Conservation (phyloP, 1,140 invertebrate genomes). For the Dendroctonus valens region DNA sequence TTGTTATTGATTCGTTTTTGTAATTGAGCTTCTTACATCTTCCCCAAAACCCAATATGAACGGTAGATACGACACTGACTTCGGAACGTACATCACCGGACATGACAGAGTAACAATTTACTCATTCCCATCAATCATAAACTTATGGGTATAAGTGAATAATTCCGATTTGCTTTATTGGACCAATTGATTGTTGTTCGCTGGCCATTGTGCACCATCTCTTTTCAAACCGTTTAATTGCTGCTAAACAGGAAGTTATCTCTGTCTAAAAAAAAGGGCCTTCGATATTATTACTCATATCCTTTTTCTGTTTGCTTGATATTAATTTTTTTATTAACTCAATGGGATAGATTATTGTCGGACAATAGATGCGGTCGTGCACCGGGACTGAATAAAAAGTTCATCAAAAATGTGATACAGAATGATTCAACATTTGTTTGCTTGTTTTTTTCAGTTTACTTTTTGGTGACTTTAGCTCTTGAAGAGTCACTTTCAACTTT, state of each 20-base stretch:
- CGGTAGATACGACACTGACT: slow-evolving; percentile 5
- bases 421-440: too few species aligned
- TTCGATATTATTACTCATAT: slow-evolving; percentile 47
- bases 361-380: slow-evolving; percentile 7
- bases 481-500: too few species aligned
- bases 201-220: slow-evolving; percentile 37
- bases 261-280: slow-evolving; percentile 39
- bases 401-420: too few species aligned
- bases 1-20: too few species aligned
- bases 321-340: slow-evolving; percentile 32
- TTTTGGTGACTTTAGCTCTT: too few species aligned
- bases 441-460: too few species aligned
- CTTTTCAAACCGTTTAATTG: slow-evolving; percentile 36
- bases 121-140: slow-evolving; percentile 50
- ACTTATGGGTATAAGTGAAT: slow-evolving; percentile 49
- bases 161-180: slow-evolving; percentile 44
- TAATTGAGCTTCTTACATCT: too few species aligned
- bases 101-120: slow-evolving; percentile 48
- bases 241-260: slow-evolving; percentile 39
- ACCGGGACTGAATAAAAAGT: not conserved
- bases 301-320: slow-evolving; percentile 39
- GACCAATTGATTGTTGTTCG: slow-evolving; percentile 46
- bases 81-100: slow-evolving; percentile 37
- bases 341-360: slow-evolving; percentile 29
- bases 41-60: not conserved